Evolutionary conservation across 2,113 vertebrate species (phyloP).

Genomic region (Tragelaphus strepsiceros): DNA sequence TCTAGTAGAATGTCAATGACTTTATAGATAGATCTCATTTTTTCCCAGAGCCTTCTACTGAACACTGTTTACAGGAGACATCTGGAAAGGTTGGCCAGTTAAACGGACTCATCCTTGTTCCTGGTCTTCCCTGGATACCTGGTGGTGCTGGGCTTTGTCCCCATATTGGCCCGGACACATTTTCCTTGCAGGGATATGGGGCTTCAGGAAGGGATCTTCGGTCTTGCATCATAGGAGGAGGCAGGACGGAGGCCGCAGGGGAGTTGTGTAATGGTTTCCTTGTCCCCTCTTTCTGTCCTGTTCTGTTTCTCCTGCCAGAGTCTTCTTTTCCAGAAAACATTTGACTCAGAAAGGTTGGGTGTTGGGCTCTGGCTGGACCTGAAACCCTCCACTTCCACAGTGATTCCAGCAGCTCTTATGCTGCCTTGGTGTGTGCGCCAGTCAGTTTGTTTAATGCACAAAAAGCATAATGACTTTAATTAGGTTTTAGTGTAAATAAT

Average conservation of each 20-base stretch:
- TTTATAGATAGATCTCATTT: not conserved
- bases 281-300: not conserved
- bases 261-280: not conserved
- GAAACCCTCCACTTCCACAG: not conserved
- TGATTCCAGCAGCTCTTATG: not conserved
- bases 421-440: conserved; percentile 25
- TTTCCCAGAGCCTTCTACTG: not conserved
- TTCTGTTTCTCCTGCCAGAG: not conserved
- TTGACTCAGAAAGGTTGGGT: not conserved
- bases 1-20: not conserved
- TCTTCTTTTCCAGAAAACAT: not conserved
- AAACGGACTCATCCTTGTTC: not conserved
- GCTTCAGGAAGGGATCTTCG: not conserved
- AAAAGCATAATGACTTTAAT: conserved; percentile 77
- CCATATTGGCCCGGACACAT: not conserved
- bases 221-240: not conserved
- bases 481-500: conserved; percentile 76
- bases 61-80: not conserved
- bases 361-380: not conserved
- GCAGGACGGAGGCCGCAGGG: not conserved
- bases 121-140: not conserved
- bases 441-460: conserved; percentile 70
- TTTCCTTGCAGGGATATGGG: not conserved
- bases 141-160: not conserved
- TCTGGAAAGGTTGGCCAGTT: not conserved